Conservation (phyloP, 2,113 vertebrate species). For the Brienomyrus brachyistius region DNA sequence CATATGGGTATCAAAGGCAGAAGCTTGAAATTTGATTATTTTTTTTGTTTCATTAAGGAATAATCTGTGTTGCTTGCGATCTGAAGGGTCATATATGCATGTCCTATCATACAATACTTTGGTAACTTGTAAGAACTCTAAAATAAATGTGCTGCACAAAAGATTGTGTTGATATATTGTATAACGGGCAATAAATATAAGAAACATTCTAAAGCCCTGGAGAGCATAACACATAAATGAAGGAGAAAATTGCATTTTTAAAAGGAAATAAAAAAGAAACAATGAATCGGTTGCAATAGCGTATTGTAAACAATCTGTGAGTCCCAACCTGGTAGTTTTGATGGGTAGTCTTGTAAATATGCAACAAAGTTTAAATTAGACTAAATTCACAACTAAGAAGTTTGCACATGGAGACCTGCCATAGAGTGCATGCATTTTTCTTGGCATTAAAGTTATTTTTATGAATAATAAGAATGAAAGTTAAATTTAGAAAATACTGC, state of each 20-base stretch:
- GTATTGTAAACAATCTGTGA: neutral
- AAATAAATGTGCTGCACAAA: neutral
- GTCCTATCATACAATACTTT: neutral
- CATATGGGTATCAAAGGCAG: neutral
- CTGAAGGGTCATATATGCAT: neutral
- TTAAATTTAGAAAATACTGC: neutral
- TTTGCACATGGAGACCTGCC: slow-evolving; percentile 26
- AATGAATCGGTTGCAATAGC: neutral
- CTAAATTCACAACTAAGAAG: neutral
- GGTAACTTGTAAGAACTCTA: neutral
- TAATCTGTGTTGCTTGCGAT: neutral
- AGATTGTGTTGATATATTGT: neutral
- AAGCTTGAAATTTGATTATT: too few relatives aligned
- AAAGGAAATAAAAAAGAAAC: neutral
- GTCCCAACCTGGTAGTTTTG: neutral
- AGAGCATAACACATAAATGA: neutral
- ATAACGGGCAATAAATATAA: neutral
- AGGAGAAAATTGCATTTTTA: neutral
- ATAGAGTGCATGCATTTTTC: neutral
- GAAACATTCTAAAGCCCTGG: neutral
- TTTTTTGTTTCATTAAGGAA: too few relatives aligned
- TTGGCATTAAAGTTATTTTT: neutral
- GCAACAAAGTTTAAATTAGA: neutral
- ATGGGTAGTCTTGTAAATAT: neutral
- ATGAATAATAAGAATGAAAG: neutral